Base-by-base conservation (phyloP, 2,113 vertebrate genomes). In the Agelaius phoeniceus region DNA sequence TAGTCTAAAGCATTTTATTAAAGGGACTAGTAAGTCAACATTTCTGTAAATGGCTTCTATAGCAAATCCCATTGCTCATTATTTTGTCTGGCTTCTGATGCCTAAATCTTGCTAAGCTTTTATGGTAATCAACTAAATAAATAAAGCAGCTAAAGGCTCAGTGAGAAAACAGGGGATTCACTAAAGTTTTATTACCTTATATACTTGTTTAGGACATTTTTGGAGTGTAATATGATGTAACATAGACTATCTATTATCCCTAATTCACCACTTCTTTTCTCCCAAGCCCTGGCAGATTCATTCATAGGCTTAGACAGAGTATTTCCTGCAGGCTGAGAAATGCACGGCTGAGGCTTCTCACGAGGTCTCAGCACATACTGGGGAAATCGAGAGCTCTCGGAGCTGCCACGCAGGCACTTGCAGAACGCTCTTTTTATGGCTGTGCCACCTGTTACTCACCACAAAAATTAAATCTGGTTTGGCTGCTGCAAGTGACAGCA, bases 401-500 rank as follows among this genome's bases (percentile, higher is more conserved):
- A 95, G 79, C 83, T 58, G 72, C 63, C 83, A 90, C 31, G 13
- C 35, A 88, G 81, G 27, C 92, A 62, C 84, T 90, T 66, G 79
- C 43, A 80, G 95, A 95, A 89, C 3, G 65, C 74, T 75, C 62
- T 95, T 96, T 92, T 90, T 90, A 80, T 52, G 79, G 84, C 58
- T 95, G 18, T 80, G 28, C 82, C 92, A 97, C 66, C 69, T 88
- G 82, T 81, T 94, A 87, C 52, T 75, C 77, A 75, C 37, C 43
- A 83, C 59, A 85, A 80, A 94, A 92, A 89, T 74, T 21, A 68
- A 52, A 81, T 89, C 76, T 74, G 39, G 65, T 46, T 84, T 77
- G 67, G 16, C 79, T 51, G 4, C 66, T 91, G 90, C 67, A 66
- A 80, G 88, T 73, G 63, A 73, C 79, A 79, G 58, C 27, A 66